Percentiles rank a stretch among this genome's conserved stretches.
phyloP scores from a whole-genome alignment of 2,113 vertebrate species.

The Oreochromis niloticus region DNA sequence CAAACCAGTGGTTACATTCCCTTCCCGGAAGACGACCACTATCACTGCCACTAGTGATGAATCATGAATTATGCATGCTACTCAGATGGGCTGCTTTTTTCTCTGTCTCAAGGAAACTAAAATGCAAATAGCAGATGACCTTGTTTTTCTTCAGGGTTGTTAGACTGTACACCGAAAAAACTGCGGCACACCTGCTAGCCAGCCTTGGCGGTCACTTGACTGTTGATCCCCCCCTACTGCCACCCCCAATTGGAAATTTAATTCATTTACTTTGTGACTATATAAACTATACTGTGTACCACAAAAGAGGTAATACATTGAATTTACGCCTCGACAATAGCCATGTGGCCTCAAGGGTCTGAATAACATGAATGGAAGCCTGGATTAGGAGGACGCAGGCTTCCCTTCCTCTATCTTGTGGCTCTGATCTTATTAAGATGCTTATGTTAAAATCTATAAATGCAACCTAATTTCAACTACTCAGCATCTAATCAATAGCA shows the following conservation, averaged over 20 bases:
- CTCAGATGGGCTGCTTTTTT: background rate
- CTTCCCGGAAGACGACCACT: background rate
- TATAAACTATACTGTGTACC: background rate
- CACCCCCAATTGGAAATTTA: background rate
- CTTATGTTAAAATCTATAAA: background rate
- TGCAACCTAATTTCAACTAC: background rate
- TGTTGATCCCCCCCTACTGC: background rate
- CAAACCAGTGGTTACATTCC: background rate
- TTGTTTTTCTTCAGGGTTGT: background rate
- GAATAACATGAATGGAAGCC: background rate
- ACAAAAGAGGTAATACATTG: background rate
- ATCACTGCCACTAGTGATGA: background rate
- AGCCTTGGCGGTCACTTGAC: background rate
- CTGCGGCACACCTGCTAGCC: background rate
- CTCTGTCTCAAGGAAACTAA: background rate
- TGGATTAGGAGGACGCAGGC: background rate
- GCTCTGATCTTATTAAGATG: background rate
- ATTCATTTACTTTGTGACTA: background rate
- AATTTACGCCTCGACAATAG: background rate
- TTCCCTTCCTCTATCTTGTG: background rate
- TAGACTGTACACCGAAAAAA: background rate
- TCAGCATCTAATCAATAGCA: background rate
- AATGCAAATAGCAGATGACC: constrained; percentile 14
- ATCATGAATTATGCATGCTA: constrained; percentile 5
- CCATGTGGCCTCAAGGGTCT: background rate